Conservation (phyloP, 2,113 vertebrate genomes). For the Atractosteus spatula region DNA sequence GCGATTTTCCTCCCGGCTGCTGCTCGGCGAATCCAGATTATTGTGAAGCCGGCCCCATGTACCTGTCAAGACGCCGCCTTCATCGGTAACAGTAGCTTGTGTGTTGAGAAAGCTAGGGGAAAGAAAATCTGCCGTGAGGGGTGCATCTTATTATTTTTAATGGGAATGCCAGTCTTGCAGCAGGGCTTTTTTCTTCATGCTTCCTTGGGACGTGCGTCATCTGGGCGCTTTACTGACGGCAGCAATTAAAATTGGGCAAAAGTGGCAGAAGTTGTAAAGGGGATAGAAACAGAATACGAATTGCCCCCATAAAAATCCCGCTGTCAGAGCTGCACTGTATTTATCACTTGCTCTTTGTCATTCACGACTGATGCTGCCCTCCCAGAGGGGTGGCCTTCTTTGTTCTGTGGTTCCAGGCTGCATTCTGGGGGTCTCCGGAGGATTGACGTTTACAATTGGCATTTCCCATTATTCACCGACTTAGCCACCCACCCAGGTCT, state of each 20-base stretch:
- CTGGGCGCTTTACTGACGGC: conserved; percentile 39
- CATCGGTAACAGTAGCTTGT: conserved; percentile 52
- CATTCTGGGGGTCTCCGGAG: too few species aligned
- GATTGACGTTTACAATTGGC: too few species aligned
- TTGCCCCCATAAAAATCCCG: background rate
- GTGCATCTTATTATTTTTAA: conserved; percentile 71
- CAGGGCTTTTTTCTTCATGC: conserved; percentile 32
- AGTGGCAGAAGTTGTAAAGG: conserved; percentile 23
- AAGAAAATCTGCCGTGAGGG: conserved; percentile 52
- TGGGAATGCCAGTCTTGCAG: conserved; percentile 48
- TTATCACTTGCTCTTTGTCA: too few species aligned
- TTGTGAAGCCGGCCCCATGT: conserved; percentile 62
- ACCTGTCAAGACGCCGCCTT: conserved; percentile 73
- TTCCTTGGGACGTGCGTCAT: too few species aligned
- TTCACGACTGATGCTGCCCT: too few species aligned
- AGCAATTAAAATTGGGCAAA: conserved; percentile 54
- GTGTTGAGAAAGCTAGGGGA: conserved; percentile 60
- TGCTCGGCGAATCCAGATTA: conserved; percentile 65
- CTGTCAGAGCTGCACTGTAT: too few species aligned
- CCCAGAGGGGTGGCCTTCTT: too few species aligned
- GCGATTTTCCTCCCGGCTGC: conserved; percentile 31
- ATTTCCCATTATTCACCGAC: too few species aligned
- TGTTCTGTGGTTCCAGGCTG: too few species aligned
- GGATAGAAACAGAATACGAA: conserved; percentile 12
- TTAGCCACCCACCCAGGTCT: too few species aligned